Base-by-base conservation (phyloP, 2,113 vertebrate species). In the Macquaria ambigua region DNA sequence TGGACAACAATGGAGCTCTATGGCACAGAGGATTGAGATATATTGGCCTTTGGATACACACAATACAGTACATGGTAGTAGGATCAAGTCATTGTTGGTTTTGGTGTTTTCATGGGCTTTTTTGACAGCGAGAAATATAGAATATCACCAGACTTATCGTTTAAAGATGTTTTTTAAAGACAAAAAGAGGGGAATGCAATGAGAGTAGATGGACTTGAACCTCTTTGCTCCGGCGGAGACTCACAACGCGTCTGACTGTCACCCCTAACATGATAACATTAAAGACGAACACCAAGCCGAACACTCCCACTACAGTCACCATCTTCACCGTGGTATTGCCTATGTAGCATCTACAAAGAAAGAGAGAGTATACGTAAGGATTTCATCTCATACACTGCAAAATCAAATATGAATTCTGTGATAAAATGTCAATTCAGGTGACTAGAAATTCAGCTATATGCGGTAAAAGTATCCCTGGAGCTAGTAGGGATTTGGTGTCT, bases 271-370 rank as follows among this genome's bases (percentile, higher is more conserved):
- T 81, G 72, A 2, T 41, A 1, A 84, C 0, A n/a, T 92, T 92
- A 53, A 89, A 91, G 69, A 76, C 2, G 68, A 94, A 93, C n/a
- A 93, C 53, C 50, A 93, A 15, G 75, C 37, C 0, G 23, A 90
- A 92, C 28, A 83, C 46, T 21, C 85, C 90, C 63, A 93, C 0
- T 23, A 78, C 78, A 2, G 87, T 90, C 72, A 77, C 78, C 15
- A 18, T 9, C 76, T 93, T 93, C 37, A 91, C 72, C 1, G 3
- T 67, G 20, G 48, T 0, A 10, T 83, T 0, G 6, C 0, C 3
- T 52, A 93, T 72, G 34, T 89, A 94, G 70, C 93, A 94, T 70
- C 93, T 94, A 16, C 11, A 85, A 55, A 69, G 18, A 68, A 66
- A 77, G 18, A 14, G 18, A 66, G 10, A 3, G 53, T 23, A 68